Evolutionary conservation across 2,888 invertebrate species (phyloP).

Genomic region (Vannuccia rotundouncinata): DNA sequence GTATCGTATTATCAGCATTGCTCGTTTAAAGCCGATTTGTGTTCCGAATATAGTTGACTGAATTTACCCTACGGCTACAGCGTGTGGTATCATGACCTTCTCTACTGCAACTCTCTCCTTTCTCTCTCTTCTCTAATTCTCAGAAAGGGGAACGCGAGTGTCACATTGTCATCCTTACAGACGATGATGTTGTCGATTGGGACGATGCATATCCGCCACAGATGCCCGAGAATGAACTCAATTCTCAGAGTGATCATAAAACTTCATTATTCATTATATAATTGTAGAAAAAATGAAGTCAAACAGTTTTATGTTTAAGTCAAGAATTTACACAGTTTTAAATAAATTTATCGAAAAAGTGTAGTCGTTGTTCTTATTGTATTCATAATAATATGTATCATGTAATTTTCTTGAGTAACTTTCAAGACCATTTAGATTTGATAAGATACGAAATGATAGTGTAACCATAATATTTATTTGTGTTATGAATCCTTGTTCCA

Average conservation of each 20-base stretch:
- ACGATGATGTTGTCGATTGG: constrained; percentile 94
- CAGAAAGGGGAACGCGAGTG: constrained; percentile 93
- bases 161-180: constrained; percentile 87
- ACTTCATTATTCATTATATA: neutral
- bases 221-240: constrained; percentile 92
- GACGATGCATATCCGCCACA: constrained; percentile 98
- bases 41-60: no score
- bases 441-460: no score
- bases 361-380: no score
- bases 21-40: no score
- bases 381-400: no score
- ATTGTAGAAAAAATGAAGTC: neutral
- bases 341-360: neutral
- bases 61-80: no score
- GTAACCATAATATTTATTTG: no score
- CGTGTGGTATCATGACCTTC: no score
- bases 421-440: no score
- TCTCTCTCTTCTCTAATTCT: constrained; percentile 62
- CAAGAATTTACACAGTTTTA: neutral
- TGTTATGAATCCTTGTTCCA: constrained; percentile 55
- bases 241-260: constrained; percentile 35
- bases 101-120: neutral
- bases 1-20: no score
- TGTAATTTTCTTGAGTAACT: no score
- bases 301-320: neutral